Evolutionary conservation across 2,888 invertebrate genomes (phyloP).

Genomic region (Luperina nickerlii): DNA sequence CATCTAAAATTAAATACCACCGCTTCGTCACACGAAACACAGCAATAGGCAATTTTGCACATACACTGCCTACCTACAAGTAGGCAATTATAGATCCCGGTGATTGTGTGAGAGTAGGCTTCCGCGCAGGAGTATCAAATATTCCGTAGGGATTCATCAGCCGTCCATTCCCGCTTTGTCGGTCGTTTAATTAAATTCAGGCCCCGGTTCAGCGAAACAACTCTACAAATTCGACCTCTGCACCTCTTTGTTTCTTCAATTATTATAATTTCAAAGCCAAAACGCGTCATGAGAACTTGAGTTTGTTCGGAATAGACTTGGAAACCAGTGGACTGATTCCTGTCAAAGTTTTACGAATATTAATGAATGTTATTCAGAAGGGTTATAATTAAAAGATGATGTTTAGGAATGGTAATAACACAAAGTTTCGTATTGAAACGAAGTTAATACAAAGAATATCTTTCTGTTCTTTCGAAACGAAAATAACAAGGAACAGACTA

Average conservation of each 20-base stretch:
- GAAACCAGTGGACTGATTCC: constrained; percentile 37
- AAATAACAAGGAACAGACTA: constrained; percentile 41
- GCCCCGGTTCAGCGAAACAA: constrained; percentile 48
- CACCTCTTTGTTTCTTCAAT: constrained; percentile 52
- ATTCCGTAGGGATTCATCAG: constrained; percentile 54
- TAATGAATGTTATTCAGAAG: constrained; percentile 44
- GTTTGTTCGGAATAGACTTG: constrained; percentile 29
- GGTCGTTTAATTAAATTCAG: constrained; percentile 73
- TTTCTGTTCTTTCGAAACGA: constrained; percentile 19
- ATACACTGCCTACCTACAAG: constrained; percentile 9
- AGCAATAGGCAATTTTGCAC: constrained; percentile 33
- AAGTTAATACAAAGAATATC: constrained; percentile 8
- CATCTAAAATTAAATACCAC: constrained; percentile 23
- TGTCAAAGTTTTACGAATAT: constrained; percentile 49
- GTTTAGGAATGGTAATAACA: constrained; percentile 19
- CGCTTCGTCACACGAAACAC: constrained; percentile 23
- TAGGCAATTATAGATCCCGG: constrained; percentile 17
- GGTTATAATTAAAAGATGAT: constrained; percentile 31
- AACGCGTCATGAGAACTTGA: constrained; percentile 37
- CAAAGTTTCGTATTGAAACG: constrained; percentile 21
- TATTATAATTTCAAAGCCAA: constrained; percentile 53
- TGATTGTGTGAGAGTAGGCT: constrained; percentile 38
- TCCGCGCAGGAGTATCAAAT: constrained; percentile 58
- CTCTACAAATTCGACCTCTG: constrained; percentile 45
- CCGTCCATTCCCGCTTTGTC: constrained; percentile 63